phyloP scores from a whole-genome alignment of 2,888 invertebrate species.

The Barypeithes pellucidus region DNA sequence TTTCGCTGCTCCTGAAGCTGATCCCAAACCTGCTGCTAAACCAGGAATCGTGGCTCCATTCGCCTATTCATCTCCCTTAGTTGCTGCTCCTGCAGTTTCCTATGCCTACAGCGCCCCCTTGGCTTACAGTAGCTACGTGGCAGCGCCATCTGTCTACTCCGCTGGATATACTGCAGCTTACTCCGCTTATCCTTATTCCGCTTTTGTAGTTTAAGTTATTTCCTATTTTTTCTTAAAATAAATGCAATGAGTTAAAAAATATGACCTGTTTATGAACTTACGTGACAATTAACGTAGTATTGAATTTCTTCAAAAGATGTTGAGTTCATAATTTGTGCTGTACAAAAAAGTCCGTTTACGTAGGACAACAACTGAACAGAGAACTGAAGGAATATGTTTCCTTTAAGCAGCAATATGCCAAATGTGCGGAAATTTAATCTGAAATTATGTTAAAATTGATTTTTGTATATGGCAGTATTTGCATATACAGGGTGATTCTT shows the following conservation, averaged over 20 bases:
- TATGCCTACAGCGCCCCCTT: slow-evolving; percentile 35
- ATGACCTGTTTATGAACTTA: too few relatives aligned
- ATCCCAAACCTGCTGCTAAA: slow-evolving; percentile 34
- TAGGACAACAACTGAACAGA: too few relatives aligned
- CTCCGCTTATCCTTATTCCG: slow-evolving; percentile 33
- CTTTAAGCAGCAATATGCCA: too few relatives aligned
- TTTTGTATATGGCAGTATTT: too few relatives aligned
- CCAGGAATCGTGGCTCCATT: slow-evolving; percentile 28
- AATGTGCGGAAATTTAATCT: too few relatives aligned
- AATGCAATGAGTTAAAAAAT: not conserved
- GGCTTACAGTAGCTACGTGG: slow-evolving; percentile 41
- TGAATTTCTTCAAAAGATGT: too few relatives aligned
- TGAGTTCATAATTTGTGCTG: too few relatives aligned
- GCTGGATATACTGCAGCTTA: slow-evolving; percentile 35
- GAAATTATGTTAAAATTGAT: too few relatives aligned
- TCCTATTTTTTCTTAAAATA: slow-evolving; percentile 7
- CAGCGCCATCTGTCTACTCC: slow-evolving; percentile 33
- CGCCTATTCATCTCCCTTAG: slow-evolving; percentile 38
- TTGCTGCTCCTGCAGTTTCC: slow-evolving; percentile 32
- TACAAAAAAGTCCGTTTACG: too few relatives aligned
- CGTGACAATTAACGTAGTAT: too few relatives aligned
- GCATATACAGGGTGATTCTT: too few relatives aligned
- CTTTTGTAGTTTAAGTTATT: slow-evolving; percentile 1
- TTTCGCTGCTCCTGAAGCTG: slow-evolving; percentile 42
- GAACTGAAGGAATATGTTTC: too few relatives aligned